Percentiles rank a stretch among this genome's conserved stretches.
Evolutionary conservation across 2,888 invertebrate species (phyloP).

Genomic region (Diaperis boleti): DNA sequence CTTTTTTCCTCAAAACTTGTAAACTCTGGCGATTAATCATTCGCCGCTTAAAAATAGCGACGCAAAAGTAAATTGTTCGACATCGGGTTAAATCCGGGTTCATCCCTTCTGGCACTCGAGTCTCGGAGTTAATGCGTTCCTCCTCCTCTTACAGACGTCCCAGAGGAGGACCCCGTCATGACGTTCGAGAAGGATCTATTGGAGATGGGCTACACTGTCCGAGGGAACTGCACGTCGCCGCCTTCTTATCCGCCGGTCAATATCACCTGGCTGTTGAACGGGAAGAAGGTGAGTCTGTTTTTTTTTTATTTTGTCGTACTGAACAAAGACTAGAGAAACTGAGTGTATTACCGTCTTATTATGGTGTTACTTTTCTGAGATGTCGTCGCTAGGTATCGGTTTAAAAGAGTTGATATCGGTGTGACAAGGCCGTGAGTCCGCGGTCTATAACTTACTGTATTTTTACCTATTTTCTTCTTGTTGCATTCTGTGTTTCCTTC

Average conservation of each 20-base stretch:
- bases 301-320: no score
- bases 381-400: no score
- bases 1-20: neutral
- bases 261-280: conserved; percentile 79
- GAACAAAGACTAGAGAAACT: no score
- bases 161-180: conserved; percentile 75
- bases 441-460: no score
- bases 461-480: no score
- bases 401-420: no score
- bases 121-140: conserved; percentile 17
- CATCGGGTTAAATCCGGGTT: conserved; percentile 10
- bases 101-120: conserved; percentile 18
- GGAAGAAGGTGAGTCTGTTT: conserved; percentile 68
- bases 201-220: conserved; percentile 76
- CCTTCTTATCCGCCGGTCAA: conserved; percentile 77
- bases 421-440: no score
- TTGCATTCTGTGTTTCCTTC: no score
- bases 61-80: neutral
- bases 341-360: no score
- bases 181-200: conserved; percentile 77
- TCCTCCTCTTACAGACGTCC: conserved; percentile 73
- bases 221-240: conserved; percentile 78
- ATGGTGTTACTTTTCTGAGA: no score
- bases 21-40: neutral
- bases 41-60: neutral